phyloP scores from a whole-genome alignment of 2,888 invertebrate genomes.

The Trichogramma dendrolimi region DNA sequence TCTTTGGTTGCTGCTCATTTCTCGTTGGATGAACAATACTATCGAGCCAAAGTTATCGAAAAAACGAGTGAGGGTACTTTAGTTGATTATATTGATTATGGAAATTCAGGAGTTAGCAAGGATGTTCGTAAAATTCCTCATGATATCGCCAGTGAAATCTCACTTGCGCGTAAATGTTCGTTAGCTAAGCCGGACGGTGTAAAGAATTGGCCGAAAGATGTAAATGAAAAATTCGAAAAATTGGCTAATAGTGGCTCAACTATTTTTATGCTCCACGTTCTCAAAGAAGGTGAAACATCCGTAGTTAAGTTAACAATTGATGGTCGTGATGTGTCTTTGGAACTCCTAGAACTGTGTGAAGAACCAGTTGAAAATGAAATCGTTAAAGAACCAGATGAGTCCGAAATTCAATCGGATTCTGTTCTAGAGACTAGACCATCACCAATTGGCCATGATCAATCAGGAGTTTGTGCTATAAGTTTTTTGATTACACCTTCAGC shows the following conservation, averaged over 20 bases:
- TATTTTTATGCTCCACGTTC: conserved; percentile 54
- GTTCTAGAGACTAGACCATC: conserved; percentile 39
- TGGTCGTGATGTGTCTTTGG: conserved; percentile 16
- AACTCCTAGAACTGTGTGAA: conserved; percentile 18
- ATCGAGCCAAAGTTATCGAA: conserved; percentile 62
- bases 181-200: conserved; percentile 51
- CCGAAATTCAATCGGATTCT: background rate
- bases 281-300: conserved; percentile 58
- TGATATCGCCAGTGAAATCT: conserved; percentile 57
- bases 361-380: background rate
- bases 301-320: conserved; percentile 63
- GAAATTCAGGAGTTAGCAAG: conserved; percentile 62
- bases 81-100: conserved; percentile 68
- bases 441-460: conserved; percentile 43
- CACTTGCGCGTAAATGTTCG: conserved; percentile 63
- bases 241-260: conserved; percentile 54
- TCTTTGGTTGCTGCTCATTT: conserved; percentile 64
- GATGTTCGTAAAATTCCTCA: conserved; percentile 62
- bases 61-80: conserved; percentile 57
- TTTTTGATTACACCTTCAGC: conserved; percentile 40
- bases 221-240: conserved; percentile 45
- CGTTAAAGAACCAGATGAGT: background rate
- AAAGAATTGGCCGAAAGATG: conserved; percentile 49
- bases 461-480: conserved; percentile 34
- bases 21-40: conserved; percentile 65